Percentiles rank a stretch among this genome's conserved stretches.
Evolutionary conservation across 2,797 vertebrate species (phyloP).

Genomic region (Epinephelus coioides): DNA sequence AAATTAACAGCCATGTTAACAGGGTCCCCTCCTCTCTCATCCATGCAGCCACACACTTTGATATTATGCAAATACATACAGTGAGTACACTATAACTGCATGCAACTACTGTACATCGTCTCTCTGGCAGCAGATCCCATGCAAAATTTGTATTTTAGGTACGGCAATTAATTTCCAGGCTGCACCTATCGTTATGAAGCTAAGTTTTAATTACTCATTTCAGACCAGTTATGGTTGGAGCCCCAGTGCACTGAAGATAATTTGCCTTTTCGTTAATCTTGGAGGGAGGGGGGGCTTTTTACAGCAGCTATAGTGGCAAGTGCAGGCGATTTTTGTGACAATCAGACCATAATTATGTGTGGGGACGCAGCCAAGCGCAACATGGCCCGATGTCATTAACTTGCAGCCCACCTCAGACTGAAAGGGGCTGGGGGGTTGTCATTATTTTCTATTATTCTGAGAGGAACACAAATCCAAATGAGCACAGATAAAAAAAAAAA

Average conservation of each 20-base stretch:
- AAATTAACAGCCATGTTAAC: conserved; percentile 36
- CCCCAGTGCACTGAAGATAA: conserved; percentile 76
- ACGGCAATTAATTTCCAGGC: conserved; percentile 76
- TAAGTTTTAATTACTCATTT: conserved; percentile 85
- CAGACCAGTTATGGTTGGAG: conserved; percentile 77
- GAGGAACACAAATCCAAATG: conserved; percentile 77
- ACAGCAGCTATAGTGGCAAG: conserved; percentile 62
- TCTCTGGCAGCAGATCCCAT: conserved; percentile 44
- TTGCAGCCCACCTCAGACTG: conserved; percentile 78
- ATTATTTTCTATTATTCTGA: conserved; percentile 86
- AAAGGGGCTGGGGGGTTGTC: conserved; percentile 69
- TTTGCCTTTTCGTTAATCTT: conserved; percentile 76
- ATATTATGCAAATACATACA: conserved; percentile 23
- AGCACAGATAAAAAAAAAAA: conserved; percentile 60
- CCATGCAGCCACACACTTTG: conserved; percentile 3
- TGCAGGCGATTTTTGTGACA: conserved; percentile 79
- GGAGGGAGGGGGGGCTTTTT: conserved; percentile 22
- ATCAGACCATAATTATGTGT: conserved; percentile 85
- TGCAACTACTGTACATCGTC: conserved; percentile 27
- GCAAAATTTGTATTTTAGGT: conserved; percentile 61
- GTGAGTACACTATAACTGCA: conserved; percentile 8
- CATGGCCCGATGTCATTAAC: conserved; percentile 84
- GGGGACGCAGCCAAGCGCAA: conserved; percentile 80
- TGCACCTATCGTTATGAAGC: conserved; percentile 81
- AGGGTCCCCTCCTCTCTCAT: conserved; percentile 3